Evolutionary conservation across 1,140 invertebrate genomes (phyloP).

Genomic region (Anastatus disparis): DNA sequence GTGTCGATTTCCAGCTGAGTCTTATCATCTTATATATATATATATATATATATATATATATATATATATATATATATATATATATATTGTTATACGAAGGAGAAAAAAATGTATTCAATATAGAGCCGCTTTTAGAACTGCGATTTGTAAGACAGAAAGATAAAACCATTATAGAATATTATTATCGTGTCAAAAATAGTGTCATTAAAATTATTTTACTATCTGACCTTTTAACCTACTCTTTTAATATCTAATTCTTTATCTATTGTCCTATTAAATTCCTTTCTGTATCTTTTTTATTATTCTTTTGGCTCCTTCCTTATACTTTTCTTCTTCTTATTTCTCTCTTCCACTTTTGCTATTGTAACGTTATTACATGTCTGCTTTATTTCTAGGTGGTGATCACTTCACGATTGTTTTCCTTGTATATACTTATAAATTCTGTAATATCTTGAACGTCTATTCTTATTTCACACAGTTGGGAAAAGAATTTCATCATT

Average conservation of each 20-base stretch:
- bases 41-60: too few species aligned
- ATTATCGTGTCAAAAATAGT: constrained; percentile 3
- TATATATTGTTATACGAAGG: too few species aligned
- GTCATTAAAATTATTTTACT: constrained; percentile 2
- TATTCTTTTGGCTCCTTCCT: too few species aligned
- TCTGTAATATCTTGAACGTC: constrained; percentile 12
- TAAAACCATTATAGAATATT: too few species aligned
- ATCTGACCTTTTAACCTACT: constrained; percentile 3
- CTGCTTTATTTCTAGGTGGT: constrained; percentile 52
- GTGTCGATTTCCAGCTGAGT: neutral
- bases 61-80: too few species aligned
- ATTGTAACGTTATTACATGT: constrained; percentile 37
- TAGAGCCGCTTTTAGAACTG: neutral
- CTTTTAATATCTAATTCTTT: neutral
- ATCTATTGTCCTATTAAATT: too few species aligned
- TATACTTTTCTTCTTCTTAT: too few species aligned
- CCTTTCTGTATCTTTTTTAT: neutral
- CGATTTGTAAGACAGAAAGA: constrained; percentile 5
- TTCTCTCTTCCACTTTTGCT: neutral
- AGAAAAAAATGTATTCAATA: too few species aligned
- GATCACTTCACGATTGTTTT: constrained; percentile 46
- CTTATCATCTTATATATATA: too few species aligned
- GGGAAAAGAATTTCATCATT: constrained; percentile 25
- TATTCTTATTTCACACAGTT: constrained; percentile 25
- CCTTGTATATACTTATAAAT: constrained; percentile 42